Evolutionary conservation across 2,113 vertebrate genomes (phyloP), one percentile per base, ranked within the genome.

Genomic region (Sinocyclocheilus maitianheensis): DNA sequence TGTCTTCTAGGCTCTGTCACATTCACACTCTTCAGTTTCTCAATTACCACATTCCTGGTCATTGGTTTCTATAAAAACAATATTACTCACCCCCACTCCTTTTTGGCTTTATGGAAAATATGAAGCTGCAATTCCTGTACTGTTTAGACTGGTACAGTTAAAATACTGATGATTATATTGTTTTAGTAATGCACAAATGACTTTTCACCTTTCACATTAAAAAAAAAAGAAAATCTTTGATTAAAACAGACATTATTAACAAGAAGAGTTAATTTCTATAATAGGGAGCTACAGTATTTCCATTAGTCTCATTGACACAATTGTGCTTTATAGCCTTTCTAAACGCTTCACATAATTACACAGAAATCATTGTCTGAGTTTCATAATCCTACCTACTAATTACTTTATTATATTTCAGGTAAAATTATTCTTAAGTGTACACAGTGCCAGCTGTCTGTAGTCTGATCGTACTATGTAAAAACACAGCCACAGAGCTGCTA

Each of bases 331-430:
- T n/a, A 79, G 40, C 30, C 77, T 77, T 60, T 79, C n/a, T 48
- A 46, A 81, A 24, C 1, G 37, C 77, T 81, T 81, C 60, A 81
- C 14, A 67, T 24, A 46, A 67, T 81, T 81, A 46, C 60, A 81
- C 20, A 46, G 22, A 48, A 65, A 18, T 65, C 60, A 65, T 67
- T 67, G 40, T 48, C 37, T 43, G n/a, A 63, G 6, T 16, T 13
- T 26, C 55, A 63, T 46, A 46, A 81, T 65, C 40, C n/a, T 43
- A 48, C n/a, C 37, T 10, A 48, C 14, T 65, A 81, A 65, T 46
- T 48, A 81, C 80, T 83, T 83, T 60, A 85, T 88, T 83, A 83
- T 4, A 30, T 26, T 81, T 48, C n/a, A 48, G 60, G 60, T 65
- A 43, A 81, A 65, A 85, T 81, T 85, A 85, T 34, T 62, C 51